These are phyloP conservation scores for Halcyon smyrnensis DNA, from an alignment of 2,797 vertebrate genomes.

Conservation along the genomic window DNA sequence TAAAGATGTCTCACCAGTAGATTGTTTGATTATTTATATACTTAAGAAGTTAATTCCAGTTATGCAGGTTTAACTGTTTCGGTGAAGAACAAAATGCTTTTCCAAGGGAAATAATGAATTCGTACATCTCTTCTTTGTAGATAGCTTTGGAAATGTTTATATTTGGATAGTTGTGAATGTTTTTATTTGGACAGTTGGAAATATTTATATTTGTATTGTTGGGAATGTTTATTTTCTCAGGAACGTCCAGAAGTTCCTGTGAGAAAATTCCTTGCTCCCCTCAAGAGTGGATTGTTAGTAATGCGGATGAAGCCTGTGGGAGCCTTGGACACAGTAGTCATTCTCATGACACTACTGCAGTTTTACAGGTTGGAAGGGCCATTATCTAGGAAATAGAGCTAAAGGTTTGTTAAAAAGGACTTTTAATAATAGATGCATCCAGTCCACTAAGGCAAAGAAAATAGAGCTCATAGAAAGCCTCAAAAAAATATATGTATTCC, in stretches of 20 bases:
- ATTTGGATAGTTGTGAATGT: neutral
- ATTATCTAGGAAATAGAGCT: neutral
- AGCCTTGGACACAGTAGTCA: neutral
- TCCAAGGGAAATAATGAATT: neutral
- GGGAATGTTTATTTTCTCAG: constrained; percentile 15
- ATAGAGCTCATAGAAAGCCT: neutral
- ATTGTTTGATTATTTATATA: neutral
- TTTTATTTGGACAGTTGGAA: neutral
- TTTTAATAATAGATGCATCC: neutral
- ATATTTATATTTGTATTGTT: neutral
- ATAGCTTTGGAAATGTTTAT: neutral
- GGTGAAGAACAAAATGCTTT: neutral
- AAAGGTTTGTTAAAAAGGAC: neutral
- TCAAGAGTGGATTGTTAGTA: neutral
- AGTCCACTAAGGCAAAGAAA: neutral
- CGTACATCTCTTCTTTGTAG: neutral
- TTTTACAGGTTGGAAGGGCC: neutral
- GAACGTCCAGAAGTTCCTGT: neutral
- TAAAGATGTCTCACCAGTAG: neutral
- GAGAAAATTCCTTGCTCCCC: neutral
- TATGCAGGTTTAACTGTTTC: neutral
- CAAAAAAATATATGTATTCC: rapidly evolving
- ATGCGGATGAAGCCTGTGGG: rapidly evolving
- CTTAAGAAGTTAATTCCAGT: neutral
- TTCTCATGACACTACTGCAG: neutral